phyloP scores from a whole-genome alignment of 2,113 vertebrate species.

The Lutjanus erythropterus region DNA sequence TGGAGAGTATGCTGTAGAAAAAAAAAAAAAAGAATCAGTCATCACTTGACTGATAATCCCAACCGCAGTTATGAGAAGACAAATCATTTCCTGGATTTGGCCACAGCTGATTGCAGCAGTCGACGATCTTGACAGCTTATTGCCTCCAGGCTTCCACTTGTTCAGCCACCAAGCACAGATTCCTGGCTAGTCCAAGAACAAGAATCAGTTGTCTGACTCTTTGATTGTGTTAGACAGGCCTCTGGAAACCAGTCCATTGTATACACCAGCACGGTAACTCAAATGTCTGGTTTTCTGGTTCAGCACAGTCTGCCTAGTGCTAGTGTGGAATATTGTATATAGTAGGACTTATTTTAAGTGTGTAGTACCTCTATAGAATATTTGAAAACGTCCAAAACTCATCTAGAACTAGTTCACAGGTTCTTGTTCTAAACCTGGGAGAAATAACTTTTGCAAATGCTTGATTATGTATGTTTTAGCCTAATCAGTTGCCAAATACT shows the following conservation, averaged over 20 bases:
- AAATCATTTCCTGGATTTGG: slow-evolving; percentile 77
- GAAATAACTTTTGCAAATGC: slow-evolving; percentile 48
- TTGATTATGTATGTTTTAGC: slow-evolving; percentile 57
- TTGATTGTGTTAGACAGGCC: slow-evolving; percentile 71
- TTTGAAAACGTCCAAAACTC: slow-evolving; percentile 38
- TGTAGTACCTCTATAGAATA: slow-evolving; percentile 22
- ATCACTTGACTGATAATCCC: slow-evolving; percentile 66
- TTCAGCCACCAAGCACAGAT: slow-evolving; percentile 68
- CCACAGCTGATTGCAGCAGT: slow-evolving; percentile 77
- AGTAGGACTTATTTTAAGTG: slow-evolving; percentile 34
- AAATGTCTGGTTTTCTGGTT: slow-evolving; percentile 64
- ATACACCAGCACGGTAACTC: slow-evolving; percentile 43
- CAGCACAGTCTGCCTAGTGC: slow-evolving; percentile 51
- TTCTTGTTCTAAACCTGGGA: slow-evolving; percentile 20
- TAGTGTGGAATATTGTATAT: slow-evolving; percentile 38
- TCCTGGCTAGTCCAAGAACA: slow-evolving; percentile 68
- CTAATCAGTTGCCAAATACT: slow-evolving; percentile 48
- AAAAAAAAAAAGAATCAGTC: slow-evolving; percentile 59
- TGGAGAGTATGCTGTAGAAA: slow-evolving; percentile 52
- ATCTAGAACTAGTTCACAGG: slow-evolving; percentile 30
- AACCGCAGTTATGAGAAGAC: slow-evolving; percentile 63
- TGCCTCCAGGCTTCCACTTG: slow-evolving; percentile 76
- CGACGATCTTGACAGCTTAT: slow-evolving; percentile 77
- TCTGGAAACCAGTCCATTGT: slow-evolving; percentile 66
- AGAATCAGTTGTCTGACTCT: slow-evolving; percentile 63